Conservation (phyloP, 2,113 vertebrate genomes). For the Neotoma lepida region DNA sequence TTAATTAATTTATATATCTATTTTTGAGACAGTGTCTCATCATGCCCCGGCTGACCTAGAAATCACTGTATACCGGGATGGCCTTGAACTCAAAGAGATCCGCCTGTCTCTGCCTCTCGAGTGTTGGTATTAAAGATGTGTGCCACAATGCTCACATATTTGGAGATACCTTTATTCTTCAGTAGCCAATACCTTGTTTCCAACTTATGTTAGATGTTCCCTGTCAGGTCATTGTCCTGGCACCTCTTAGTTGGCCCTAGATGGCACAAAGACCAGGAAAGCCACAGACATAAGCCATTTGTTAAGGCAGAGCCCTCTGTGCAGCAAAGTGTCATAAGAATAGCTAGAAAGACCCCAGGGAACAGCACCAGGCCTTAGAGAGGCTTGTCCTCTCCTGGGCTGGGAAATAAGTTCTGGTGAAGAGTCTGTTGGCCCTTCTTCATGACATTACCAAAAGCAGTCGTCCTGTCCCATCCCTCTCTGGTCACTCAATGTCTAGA, state of each 20-base stretch:
- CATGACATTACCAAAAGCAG: accelerated
- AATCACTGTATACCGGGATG: neutral
- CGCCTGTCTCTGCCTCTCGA: neutral
- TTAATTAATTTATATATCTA: neutral
- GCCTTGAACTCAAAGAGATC: neutral
- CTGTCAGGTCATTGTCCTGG: neutral
- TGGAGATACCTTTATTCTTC: neutral
- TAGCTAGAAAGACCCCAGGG: neutral
- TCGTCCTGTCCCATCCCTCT: neutral
- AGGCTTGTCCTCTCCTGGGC: neutral
- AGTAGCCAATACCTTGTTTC: neutral
- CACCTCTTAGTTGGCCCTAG: neutral
- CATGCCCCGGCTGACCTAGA: neutral
- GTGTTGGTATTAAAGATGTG: neutral
- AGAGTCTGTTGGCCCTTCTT: neutral
- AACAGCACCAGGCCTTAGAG: neutral
- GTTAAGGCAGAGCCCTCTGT: neutral
- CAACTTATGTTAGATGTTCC: accelerated
- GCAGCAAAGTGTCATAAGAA: accelerated
- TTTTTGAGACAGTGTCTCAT: neutral
- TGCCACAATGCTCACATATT: too few species aligned
- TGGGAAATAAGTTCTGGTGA: accelerated
- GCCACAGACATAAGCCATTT: accelerated
- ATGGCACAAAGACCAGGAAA: neutral
- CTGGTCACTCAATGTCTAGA: neutral